Conservation (phyloP, 2,113 vertebrate genomes). For the Archilochus colubris region DNA sequence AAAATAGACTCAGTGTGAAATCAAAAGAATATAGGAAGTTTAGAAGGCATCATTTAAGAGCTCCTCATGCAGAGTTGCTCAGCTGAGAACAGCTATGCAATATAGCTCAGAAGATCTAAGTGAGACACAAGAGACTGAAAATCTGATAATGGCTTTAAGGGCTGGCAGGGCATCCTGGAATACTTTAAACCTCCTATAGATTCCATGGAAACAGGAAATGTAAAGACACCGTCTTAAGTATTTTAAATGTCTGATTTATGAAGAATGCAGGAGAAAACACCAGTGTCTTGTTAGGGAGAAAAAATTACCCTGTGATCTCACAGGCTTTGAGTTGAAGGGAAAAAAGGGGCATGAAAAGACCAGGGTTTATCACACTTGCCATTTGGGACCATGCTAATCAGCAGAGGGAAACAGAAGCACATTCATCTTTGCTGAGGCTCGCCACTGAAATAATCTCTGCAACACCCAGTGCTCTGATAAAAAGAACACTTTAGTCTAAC, state of each 20-base stretch:
- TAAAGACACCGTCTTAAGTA: conserved; percentile 54
- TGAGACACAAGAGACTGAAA: conserved; percentile 68
- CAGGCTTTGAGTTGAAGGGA: conserved; percentile 67
- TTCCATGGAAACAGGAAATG: conserved; percentile 72
- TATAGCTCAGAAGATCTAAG: conserved; percentile 75
- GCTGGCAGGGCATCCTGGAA: conserved; percentile 59
- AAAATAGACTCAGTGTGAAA: conserved; percentile 74
- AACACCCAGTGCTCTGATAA: conserved; percentile 78
- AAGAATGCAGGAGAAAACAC: conserved; percentile 61
- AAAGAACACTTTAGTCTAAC: conserved; percentile 76
- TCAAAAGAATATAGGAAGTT: conserved; percentile 71
- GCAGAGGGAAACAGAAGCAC: conserved; percentile 82
- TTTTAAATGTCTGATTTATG: conserved; percentile 72
- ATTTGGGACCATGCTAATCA: conserved; percentile 83
- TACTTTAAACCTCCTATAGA: conserved; percentile 69
- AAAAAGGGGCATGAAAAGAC: conserved; percentile 76
- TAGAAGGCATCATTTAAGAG: conserved; percentile 71
- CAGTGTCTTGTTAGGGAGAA: conserved; percentile 56
- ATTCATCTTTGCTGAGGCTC: conserved; percentile 83
- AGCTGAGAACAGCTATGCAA: conserved; percentile 62
- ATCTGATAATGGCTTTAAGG: conserved; percentile 73
- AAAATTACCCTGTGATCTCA: conserved; percentile 69
- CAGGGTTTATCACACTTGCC: conserved; percentile 83
- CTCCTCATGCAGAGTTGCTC: conserved; percentile 69
- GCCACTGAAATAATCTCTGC: conserved; percentile 82